phyloP scores from a whole-genome alignment of 2,113 vertebrate genomes.

The Larimichthys crocea region DNA sequence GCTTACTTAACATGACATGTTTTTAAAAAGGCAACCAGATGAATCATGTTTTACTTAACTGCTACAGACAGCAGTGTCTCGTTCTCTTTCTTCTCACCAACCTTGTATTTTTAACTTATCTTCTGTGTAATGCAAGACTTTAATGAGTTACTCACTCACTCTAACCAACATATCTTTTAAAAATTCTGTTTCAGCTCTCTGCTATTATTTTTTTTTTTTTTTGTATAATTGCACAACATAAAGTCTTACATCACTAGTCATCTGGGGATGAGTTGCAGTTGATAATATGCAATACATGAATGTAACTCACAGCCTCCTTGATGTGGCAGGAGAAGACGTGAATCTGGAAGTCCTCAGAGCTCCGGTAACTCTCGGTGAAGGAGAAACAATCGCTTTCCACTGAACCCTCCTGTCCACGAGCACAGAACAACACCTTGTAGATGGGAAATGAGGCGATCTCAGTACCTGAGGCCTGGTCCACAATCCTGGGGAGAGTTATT shows the following conservation, averaged over 20 bases:
- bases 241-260: not conserved
- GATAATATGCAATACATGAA: not conserved
- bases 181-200: too few relatives aligned
- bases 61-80: too few relatives aligned
- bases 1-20: not conserved
- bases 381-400: conserved; percentile 94
- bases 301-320: conserved; percentile 94
- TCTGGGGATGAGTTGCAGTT: not conserved
- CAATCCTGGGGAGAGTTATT: conserved; percentile 84
- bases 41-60: too few relatives aligned
- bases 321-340: conserved; percentile 99
- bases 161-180: too few relatives aligned
- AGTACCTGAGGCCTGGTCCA: conserved; percentile 87
- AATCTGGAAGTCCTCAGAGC: conserved; percentile 97
- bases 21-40: too few relatives aligned
- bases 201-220: not conserved
- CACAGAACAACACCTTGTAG: conserved; percentile 97
- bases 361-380: conserved; percentile 96
- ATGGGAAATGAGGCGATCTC: conserved; percentile 96
- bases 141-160: too few relatives aligned
- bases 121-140: too few relatives aligned
- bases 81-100: too few relatives aligned
- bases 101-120: too few relatives aligned
- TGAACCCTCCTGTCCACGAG: conserved; percentile 91
- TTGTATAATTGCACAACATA: not conserved